phyloP scores from a whole-genome alignment of 2,113 vertebrate genomes.

The Dolichallabes microphthalmus region DNA sequence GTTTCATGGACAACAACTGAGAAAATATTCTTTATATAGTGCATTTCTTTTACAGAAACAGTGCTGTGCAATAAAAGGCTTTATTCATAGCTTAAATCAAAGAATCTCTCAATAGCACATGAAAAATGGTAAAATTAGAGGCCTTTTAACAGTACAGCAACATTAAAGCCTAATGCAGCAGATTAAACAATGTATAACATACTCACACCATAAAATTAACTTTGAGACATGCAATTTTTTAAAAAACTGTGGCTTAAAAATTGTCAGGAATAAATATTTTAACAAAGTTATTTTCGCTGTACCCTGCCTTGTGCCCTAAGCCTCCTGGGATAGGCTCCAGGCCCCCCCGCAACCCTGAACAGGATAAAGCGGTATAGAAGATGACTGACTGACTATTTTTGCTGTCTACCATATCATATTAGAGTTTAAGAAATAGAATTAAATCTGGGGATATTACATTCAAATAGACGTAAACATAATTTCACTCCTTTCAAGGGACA shows the following conservation, averaged over 20 bases:
- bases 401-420: not conserved
- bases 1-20: constrained; percentile 36
- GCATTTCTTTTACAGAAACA: constrained; percentile 47
- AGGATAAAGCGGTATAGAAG: no score
- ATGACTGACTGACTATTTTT: no score
- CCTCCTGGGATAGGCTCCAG: no score
- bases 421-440: not conserved
- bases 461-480: not conserved
- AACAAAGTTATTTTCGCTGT: not conserved
- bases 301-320: no score
- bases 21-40: constrained; percentile 42
- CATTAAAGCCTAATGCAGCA: constrained; percentile 29
- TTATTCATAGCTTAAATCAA: constrained; percentile 40
- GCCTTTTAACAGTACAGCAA: constrained; percentile 29
- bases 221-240: constrained; percentile 45
- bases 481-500: not conserved
- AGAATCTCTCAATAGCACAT: constrained; percentile 12
- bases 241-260: constrained; percentile 9
- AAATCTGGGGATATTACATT: not conserved
- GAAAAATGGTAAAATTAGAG: constrained; percentile 33
- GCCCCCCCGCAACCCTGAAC: no score
- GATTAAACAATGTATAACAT: constrained; percentile 44
- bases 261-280: not conserved
- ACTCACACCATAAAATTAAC: constrained; percentile 26
- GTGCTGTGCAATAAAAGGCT: constrained; percentile 46